Evolutionary conservation across 2,797 vertebrate genomes (phyloP), one percentile per base, ranked within the genome.

Genomic region (Adelosebastes latens): DNA sequence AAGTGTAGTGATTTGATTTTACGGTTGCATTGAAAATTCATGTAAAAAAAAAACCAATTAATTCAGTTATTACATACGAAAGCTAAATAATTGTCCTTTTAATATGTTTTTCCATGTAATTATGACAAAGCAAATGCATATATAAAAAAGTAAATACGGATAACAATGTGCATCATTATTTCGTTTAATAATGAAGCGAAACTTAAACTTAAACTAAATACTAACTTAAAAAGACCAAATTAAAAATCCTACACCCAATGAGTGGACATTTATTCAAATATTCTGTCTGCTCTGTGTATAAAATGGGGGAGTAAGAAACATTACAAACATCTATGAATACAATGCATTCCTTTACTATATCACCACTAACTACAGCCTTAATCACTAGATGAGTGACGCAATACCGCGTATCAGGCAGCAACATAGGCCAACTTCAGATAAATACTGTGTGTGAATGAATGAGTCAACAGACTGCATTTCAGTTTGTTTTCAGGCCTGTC

Each of bases 401-500:
- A 66, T 10, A 24, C 2, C 11, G 12, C 6, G 3, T 32, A 70
- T 84, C 73, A 72, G 70, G n/a, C 25, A 69, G 46, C 36, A 76
- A 49, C 46, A 25, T 1, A 39, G 62, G 62, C 32, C 22, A 31
- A 76, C 59, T 72, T 68, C 36, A 77, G 72, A 86, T 86, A 81
- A 82, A 87, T 8, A 59, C 10, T 34, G 25, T 18, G 29, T 27
- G 79, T 59, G 56, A 58, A 36, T 63, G 24, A 72, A 31, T 62
- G 73, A 88, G 73, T 79, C 71, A 81, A 84, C 68, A 59, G 62
- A 59, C 42, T 53, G 67, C 20, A 63, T 75, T 82, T 82, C 53
- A 62, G 81, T 82, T 88, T 83, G 87, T 85, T 89, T 79, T 88
- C 81, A 87, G 55, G 39, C 49, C 58, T 66, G 66, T 80, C 76